Percentiles rank a stretch among this genome's conserved stretches.
Conservation (phyloP, 2,888 invertebrate species). For the Belgica antarctica region DNA sequence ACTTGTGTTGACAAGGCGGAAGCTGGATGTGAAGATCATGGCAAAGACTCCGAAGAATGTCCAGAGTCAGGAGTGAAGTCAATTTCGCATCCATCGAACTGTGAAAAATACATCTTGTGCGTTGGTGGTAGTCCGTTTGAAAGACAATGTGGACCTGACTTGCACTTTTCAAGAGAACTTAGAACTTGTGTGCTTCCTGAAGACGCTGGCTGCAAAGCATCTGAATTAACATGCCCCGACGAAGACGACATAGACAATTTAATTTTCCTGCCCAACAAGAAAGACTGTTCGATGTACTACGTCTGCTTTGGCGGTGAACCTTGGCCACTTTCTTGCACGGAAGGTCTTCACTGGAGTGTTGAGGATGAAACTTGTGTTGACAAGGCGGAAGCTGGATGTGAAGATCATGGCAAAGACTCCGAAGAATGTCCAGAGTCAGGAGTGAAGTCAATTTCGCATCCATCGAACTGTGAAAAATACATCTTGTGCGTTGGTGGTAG, state of each 20-base stretch:
- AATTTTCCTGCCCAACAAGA: neutral
- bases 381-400: neutral
- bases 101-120: neutral
- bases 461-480: constrained; percentile 25
- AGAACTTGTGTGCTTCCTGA: neutral
- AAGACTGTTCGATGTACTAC: neutral
- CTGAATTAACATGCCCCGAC: constrained; percentile 12
- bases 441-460: constrained; percentile 35
- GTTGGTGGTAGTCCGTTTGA: neutral
- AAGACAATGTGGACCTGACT: neutral
- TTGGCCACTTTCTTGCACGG: neutral
- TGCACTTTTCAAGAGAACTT: neutral
- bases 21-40: constrained; percentile 3
- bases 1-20: neutral
- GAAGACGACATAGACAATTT: neutral
- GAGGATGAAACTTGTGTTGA: neutral
- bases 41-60: neutral
- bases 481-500: constrained; percentile 26
- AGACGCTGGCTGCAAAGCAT: constrained; percentile 17
- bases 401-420: neutral
- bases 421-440: constrained; percentile 34
- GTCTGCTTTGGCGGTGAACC: constrained; percentile 21
- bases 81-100: neutral
- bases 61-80: neutral
- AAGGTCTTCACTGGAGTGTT: constrained; percentile 23